phyloP scores from a whole-genome alignment of 2,113 vertebrate genomes.

The Bathybates hornii region DNA sequence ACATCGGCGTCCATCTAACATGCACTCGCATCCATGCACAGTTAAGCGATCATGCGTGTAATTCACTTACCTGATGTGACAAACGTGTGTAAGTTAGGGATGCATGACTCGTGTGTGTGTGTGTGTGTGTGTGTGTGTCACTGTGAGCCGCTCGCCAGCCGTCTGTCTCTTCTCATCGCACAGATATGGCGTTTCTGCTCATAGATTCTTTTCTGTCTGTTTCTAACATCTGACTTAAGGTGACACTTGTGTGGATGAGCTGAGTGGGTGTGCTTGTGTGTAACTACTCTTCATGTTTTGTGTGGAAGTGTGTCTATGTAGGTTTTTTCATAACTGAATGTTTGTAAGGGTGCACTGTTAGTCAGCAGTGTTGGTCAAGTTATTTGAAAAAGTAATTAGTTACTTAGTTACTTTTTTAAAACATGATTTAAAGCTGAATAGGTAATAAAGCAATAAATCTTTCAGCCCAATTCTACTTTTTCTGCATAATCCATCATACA shows the following conservation, averaged over 20 bases:
- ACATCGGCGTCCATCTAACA: neutral
- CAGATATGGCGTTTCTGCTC: conserved; percentile 11
- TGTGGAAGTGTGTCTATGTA: neutral
- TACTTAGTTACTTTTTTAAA: neutral
- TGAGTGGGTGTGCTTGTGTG: neutral
- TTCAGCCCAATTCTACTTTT: neutral
- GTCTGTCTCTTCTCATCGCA: conserved; percentile 18
- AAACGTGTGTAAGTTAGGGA: neutral
- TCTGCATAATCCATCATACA: neutral
- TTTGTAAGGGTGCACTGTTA: neutral
- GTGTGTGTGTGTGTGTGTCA: neutral
- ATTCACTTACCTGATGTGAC: conserved; percentile 1
- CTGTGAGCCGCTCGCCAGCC: neutral
- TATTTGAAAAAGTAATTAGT: neutral
- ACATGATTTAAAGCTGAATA: accelerated
- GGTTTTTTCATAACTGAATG: neutral
- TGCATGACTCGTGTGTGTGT: neutral
- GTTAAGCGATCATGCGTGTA: neutral
- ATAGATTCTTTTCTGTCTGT: neutral
- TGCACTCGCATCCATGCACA: neutral
- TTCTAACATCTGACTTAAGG: conserved; percentile 5
- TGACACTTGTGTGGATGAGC: neutral
- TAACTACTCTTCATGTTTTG: neutral
- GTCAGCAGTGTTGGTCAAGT: neutral
- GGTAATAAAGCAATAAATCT: accelerated